A percentile compares a stretch with the other conserved stretches of the same genome.
Conservation (phyloP, 2,113 vertebrate genomes). For the Saccopteryx leptura region DNA sequence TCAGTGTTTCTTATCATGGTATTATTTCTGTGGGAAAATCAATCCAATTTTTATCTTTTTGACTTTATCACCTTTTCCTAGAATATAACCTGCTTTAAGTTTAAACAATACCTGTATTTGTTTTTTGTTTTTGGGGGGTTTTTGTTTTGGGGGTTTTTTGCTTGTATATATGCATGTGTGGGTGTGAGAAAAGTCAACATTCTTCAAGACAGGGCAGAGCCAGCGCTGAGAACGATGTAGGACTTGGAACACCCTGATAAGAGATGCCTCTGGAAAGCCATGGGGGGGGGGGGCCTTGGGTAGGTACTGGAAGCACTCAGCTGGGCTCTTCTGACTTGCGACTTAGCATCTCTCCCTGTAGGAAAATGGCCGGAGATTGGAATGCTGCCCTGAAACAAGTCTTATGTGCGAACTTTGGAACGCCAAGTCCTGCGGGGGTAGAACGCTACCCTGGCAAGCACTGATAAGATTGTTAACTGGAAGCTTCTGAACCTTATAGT, state of each 20-base stretch:
- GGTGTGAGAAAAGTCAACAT: slow-evolving; percentile 77
- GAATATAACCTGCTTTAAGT: slow-evolving; percentile 77
- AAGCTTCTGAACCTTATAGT: no score
- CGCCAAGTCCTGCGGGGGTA: no score
- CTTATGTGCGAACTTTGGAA: no score
- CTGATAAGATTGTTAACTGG: no score
- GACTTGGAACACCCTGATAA: neutral
- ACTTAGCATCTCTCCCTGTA: neutral
- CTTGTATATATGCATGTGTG: slow-evolving; percentile 57
- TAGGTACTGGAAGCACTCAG: neutral
- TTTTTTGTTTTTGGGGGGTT: neutral
- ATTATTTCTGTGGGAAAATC: slow-evolving; percentile 79
- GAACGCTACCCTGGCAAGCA: no score
- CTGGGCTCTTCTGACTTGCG: neutral
- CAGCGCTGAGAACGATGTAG: rapidly evolving
- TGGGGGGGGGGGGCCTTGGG: neutral
- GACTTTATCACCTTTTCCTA: slow-evolving; percentile 79
- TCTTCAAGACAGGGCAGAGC: neutral
- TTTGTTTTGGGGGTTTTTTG: no score
- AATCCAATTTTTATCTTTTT: slow-evolving; percentile 74
- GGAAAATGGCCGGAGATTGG: no score
- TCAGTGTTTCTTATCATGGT: slow-evolving; percentile 52
- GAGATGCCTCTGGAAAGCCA: neutral
- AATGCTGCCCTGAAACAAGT: no score
- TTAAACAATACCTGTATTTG: slow-evolving; percentile 76